phyloP scores from a whole-genome alignment of 2,113 vertebrate species.

The Myotis lucifugus region DNA sequence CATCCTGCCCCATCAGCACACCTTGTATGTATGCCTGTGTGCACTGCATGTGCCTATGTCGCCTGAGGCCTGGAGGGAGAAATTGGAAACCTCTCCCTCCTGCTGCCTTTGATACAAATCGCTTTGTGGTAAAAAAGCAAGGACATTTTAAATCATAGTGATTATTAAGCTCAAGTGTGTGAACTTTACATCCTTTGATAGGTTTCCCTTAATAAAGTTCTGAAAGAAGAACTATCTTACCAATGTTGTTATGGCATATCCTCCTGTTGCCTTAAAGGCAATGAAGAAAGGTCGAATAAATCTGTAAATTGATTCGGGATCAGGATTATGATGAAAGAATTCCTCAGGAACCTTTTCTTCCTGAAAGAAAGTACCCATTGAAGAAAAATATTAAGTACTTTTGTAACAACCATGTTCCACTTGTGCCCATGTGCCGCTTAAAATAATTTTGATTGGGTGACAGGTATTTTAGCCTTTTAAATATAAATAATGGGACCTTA shows the following conservation, averaged over 20 bases:
- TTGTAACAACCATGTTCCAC: not conserved
- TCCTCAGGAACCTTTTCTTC: slow-evolving; percentile 88
- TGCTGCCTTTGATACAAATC: not conserved
- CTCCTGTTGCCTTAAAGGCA: slow-evolving; percentile 88
- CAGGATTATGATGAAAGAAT: slow-evolving; percentile 88
- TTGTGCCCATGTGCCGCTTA: not conserved
- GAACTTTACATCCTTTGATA: not conserved
- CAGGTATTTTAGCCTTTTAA: not conserved
- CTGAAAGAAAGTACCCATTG: slow-evolving; percentile 78
- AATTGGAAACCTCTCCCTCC: not conserved
- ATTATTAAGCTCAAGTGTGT: not conserved
- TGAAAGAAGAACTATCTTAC: slow-evolving; percentile 80
- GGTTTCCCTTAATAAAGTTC: slow-evolving; percentile 27
- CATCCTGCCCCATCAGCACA: no score
- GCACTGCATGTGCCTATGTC: not conserved
- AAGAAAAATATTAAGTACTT: slow-evolving; percentile 38
- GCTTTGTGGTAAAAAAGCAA: slow-evolving; percentile 30
- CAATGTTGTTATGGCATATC: slow-evolving; percentile 91
- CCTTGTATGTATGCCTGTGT: not conserved
- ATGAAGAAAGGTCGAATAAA: slow-evolving; percentile 90
- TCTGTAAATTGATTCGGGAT: slow-evolving; percentile 91
- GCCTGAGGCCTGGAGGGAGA: not conserved
- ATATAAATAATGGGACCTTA: not conserved
- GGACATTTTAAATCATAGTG: not conserved
- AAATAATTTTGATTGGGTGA: not conserved